phyloP scores from a whole-genome alignment of 2,797 vertebrate species.

The Psittacula derbiana region DNA sequence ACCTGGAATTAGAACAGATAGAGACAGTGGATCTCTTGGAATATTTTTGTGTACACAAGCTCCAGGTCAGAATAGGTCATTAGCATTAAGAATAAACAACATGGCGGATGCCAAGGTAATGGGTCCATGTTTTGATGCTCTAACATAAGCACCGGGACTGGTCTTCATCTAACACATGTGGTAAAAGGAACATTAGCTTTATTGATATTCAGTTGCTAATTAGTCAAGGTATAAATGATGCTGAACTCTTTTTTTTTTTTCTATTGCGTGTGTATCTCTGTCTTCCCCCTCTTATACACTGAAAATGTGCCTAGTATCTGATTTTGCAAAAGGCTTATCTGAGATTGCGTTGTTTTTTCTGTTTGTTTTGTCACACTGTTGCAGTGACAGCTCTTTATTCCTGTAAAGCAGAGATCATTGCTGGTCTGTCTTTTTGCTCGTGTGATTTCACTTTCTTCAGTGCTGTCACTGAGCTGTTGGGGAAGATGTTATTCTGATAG shows the following conservation, averaged over 20 bases:
- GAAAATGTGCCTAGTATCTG: not conserved
- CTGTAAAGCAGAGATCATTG: fast-evolving
- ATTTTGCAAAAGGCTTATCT: not conserved
- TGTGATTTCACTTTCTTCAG: not conserved
- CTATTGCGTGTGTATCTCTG: not conserved
- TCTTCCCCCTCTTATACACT: not conserved
- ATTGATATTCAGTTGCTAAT: not conserved
- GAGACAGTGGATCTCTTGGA: not conserved
- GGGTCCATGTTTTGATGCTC: not conserved
- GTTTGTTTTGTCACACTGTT: not conserved
- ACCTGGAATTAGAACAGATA: not conserved
- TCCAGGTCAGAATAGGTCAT: not conserved
- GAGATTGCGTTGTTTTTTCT: not conserved
- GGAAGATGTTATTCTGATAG: not conserved
- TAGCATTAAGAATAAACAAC: not conserved
- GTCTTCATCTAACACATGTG: not conserved
- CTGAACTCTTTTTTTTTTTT: not conserved
- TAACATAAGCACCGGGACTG: not conserved
- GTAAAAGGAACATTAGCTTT: not conserved
- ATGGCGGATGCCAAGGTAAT: not conserved
- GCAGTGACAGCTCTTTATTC: not conserved
- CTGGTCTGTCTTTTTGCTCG: not conserved
- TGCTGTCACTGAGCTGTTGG: not conserved
- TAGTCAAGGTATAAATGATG: not conserved
- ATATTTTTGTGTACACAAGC: not conserved